Evolutionary conservation across 2,797 vertebrate species (phyloP), one percentile per base, ranked within the genome.

Genomic region (Typhlichthys subterraneus): DNA sequence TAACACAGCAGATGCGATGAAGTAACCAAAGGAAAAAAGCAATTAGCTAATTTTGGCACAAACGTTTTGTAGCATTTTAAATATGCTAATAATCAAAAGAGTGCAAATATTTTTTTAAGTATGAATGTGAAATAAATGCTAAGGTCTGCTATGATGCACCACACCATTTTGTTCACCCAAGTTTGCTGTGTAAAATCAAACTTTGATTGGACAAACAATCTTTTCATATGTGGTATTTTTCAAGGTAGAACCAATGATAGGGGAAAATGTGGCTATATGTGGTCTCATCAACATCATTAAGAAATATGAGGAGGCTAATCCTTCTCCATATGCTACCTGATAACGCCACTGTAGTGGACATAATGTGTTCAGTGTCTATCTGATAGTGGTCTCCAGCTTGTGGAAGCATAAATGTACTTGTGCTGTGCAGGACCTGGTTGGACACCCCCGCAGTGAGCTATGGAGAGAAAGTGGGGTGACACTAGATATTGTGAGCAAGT

Each of bases 111-210:
- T 42, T 42, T 42, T 7, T 42, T 0, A 29, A 63, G n/a, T 64
- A 61, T 60, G 61, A 56, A 45, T 50, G 23, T 65, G 31, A 58
- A 38, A 60, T 42, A 42, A 42, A 42, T 42, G 38, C 38, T 42
- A 42, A 8, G 7, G 38, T 10, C 8, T 42, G 7, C 38, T 38
- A 10, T 42, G 7, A 42, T 42, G 38, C 38, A 42, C 6, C 38
- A 38, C 9, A 38, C 38, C 9, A 42, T 42, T 42, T 75, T 76
- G 68, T 65, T 55, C 65, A 67, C 70, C 69, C 55, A 65, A 64
- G 61, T 54, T 76, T 47, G 55, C 59, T 50, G 48, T 70, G 72
- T 65, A 33, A 66, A 75, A 61, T 71, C 33, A 71, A 64, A 73
- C 59, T 56, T 50, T 62, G 58, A 70, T 61, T 51, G 61, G 61